Evolutionary conservation across 1,140 invertebrate species (phyloP).

Genomic region (Bacillus rossius): DNA sequence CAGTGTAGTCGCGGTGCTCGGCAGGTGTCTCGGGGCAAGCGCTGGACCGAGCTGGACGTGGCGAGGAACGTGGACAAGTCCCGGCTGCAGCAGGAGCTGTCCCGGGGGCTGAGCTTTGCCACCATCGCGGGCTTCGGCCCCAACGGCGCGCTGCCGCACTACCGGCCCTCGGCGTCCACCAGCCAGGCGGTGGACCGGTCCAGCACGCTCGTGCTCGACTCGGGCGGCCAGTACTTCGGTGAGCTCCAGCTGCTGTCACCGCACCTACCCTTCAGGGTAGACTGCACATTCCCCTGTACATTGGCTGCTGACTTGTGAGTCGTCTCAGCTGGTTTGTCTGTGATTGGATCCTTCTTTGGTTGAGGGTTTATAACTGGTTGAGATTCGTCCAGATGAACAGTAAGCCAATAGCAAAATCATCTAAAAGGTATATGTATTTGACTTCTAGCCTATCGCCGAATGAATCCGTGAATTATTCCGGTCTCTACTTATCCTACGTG

Average conservation of each 20-base stretch:
- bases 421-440: no score
- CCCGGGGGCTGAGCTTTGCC: conserved; percentile 70
- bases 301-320: no score
- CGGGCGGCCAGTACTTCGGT: conserved; percentile 55
- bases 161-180: conserved; percentile 69
- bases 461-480: no score
- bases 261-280: not conserved
- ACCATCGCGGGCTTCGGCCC: conserved; percentile 87
- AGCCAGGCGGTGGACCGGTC: conserved; percentile 58
- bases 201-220: conserved; percentile 45
- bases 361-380: no score
- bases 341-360: no score
- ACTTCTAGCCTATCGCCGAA: no score
- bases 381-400: no score
- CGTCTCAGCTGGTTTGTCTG: no score
- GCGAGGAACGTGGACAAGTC: conserved; percentile 57
- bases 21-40: conserved; percentile 5
- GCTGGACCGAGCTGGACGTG: conserved; percentile 63
- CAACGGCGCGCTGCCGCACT: conserved; percentile 89
- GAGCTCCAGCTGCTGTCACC: conserved; percentile 15
- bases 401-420: no score
- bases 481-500: no score
- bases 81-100: conserved; percentile 60
- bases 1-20: no score
- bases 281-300: no score